Conservation (phyloP, 1,140 invertebrate genomes). For the Batillaria attramentaria region DNA sequence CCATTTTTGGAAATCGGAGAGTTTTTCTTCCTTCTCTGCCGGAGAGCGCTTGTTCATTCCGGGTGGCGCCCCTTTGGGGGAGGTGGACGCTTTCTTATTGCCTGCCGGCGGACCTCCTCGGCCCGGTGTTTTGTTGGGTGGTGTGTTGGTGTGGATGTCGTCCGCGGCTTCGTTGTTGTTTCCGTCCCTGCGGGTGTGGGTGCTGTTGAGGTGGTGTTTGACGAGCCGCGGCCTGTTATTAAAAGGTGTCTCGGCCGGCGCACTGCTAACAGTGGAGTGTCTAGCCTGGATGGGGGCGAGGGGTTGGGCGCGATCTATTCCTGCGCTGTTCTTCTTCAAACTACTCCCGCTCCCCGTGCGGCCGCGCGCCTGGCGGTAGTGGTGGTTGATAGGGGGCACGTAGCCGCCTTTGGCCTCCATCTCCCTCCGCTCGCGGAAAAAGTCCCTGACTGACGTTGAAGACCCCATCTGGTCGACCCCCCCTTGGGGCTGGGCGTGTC, state of each 20-base stretch:
- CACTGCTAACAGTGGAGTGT: background rate
- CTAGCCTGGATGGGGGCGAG: slow-evolving; percentile 51
- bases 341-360: slow-evolving; percentile 29
- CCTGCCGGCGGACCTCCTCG: background rate
- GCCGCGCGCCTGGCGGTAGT: slow-evolving; percentile 48
- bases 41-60: background rate
- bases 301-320: slow-evolving; percentile 54
- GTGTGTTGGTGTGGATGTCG: background rate
- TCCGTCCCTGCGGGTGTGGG: slow-evolving; percentile 3
- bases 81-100: background rate
- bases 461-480: no score
- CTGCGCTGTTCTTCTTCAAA: slow-evolving; percentile 47
- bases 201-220: slow-evolving; percentile 22
- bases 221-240: slow-evolving; percentile 23
- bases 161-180: slow-evolving; percentile 9
- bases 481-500: background rate
- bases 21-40: slow-evolving; percentile 30
- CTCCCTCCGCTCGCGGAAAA: slow-evolving; percentile 55
- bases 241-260: slow-evolving; percentile 17
- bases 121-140: background rate
- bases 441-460: slow-evolving; percentile 55
- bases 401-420: slow-evolving; percentile 41
- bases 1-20: slow-evolving; percentile 64
- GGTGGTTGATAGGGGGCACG: slow-evolving; percentile 53
- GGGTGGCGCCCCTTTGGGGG: background rate